Evolutionary conservation across 2,888 invertebrate species (phyloP).

Genomic region (Melolontha melolontha): DNA sequence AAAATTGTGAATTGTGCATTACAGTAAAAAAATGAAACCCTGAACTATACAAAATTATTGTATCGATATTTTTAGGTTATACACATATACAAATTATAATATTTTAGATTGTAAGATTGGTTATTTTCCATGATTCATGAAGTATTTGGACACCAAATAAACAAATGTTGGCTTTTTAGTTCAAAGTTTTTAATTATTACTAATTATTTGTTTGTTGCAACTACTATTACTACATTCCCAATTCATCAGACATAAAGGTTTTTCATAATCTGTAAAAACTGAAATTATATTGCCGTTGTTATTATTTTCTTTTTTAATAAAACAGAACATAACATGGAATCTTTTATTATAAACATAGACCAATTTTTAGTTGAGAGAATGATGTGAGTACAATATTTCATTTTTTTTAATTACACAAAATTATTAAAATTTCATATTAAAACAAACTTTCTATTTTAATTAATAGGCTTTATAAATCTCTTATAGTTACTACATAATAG

Average conservation of each 20-base stretch:
- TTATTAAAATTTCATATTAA: too few relatives aligned
- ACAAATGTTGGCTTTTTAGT: constrained; percentile 42
- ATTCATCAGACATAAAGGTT: constrained; percentile 9
- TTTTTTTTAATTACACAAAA: too few relatives aligned
- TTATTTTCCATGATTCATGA: constrained; percentile 37
- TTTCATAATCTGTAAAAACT: constrained; percentile 29
- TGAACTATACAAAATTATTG: constrained; percentile 34
- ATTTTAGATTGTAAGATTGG: constrained; percentile 44
- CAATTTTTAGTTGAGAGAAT: too few relatives aligned
- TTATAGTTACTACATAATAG: too few relatives aligned
- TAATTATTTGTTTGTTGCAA: constrained; percentile 20
- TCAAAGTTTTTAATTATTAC: constrained; percentile 33
- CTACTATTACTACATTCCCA: constrained; percentile 34
- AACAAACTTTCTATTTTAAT: too few relatives aligned
- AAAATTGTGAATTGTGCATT: constrained; percentile 38
- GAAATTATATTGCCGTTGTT: constrained; percentile 39
- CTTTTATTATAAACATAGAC: constrained; percentile 6
- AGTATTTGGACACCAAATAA: constrained; percentile 42
- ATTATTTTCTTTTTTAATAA: constrained; percentile 36
- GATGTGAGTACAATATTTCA: too few relatives aligned
- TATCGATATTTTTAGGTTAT: constrained; percentile 45
- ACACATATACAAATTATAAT: constrained; percentile 40
- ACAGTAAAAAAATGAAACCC: constrained; percentile 23
- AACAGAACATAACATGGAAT: constrained; percentile 17
- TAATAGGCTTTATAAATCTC: too few relatives aligned